phyloP scores from a whole-genome alignment of 2,113 vertebrate genomes.

The Ophthalmotilapia sp. region DNA sequence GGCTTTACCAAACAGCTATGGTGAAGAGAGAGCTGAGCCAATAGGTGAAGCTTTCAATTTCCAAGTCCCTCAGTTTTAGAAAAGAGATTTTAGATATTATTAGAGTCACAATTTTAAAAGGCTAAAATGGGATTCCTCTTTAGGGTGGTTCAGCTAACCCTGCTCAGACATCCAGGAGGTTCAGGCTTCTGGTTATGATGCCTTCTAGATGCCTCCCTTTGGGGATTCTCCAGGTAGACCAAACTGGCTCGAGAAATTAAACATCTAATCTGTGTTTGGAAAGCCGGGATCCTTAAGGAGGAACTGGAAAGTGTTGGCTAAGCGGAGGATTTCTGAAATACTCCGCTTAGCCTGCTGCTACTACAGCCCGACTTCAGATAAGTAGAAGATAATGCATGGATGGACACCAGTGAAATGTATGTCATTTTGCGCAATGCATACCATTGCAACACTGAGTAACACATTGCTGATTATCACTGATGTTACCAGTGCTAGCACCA shows the following conservation, averaged over 20 bases:
- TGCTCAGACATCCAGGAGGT: not conserved
- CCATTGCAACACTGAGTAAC: not conserved
- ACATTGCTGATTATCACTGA: not conserved
- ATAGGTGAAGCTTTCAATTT: not conserved
- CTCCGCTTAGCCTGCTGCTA: not conserved
- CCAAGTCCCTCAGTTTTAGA: not conserved
- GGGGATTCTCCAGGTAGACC: not conserved
- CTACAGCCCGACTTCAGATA: not conserved
- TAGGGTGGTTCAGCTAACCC: not conserved
- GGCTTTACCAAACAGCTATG: not conserved
- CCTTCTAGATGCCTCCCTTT: not conserved
- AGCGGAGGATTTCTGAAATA: not conserved
- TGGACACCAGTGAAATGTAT: not conserved
- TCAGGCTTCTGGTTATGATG: not conserved
- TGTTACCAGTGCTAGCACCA: not conserved
- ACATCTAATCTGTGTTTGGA: not conserved
- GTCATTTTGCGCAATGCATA: not conserved
- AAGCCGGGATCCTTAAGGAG: accelerated
- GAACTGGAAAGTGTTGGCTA: not conserved
- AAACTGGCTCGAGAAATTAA: not conserved
- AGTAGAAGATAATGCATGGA: not conserved
- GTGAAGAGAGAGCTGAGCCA: not conserved
- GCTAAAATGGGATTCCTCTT: not conserved
- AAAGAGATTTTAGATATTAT: not conserved
- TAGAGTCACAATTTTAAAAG: not conserved